These are phyloP conservation scores for Ostrea edulis DNA, from an alignment of 1,140 invertebrate species.

Conservation along the genomic window DNA sequence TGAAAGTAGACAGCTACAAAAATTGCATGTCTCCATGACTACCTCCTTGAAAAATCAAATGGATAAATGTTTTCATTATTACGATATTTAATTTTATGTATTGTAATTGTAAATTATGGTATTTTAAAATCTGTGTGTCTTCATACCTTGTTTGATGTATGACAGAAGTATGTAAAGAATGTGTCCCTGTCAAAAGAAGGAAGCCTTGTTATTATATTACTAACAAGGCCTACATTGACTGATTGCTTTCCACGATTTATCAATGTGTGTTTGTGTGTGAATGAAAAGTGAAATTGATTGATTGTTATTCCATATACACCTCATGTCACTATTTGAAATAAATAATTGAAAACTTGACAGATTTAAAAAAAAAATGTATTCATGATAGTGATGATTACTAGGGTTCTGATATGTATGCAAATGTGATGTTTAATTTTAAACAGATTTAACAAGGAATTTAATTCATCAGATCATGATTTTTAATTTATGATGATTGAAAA, in stretches of 20 bases:
- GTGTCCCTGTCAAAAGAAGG: neutral
- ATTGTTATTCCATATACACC: neutral
- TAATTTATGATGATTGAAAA: too few species aligned
- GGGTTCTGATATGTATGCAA: too few species aligned
- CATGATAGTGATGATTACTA: too few species aligned
- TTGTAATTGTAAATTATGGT: constrained; percentile 22
- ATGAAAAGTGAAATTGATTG: neutral
- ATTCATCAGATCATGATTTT: too few species aligned
- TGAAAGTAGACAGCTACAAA: constrained; percentile 92
- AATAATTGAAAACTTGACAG: neutral
- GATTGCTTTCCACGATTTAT: neutral
- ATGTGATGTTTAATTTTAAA: too few species aligned
- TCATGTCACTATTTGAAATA: neutral
- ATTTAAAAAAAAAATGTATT: neutral
- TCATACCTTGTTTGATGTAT: neutral
- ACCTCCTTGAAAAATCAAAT: constrained; percentile 9
- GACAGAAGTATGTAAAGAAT: neutral
- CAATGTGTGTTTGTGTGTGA: neutral
- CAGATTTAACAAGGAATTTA: too few species aligned
- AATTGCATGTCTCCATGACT: constrained; percentile 85
- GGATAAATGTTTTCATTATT: neutral
- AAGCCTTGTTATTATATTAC: neutral
- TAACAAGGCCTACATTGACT: neutral
- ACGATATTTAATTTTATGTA: neutral
- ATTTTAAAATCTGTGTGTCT: neutral